Conservation (phyloP, 2,113 vertebrate species). For the Indicator indicator region DNA sequence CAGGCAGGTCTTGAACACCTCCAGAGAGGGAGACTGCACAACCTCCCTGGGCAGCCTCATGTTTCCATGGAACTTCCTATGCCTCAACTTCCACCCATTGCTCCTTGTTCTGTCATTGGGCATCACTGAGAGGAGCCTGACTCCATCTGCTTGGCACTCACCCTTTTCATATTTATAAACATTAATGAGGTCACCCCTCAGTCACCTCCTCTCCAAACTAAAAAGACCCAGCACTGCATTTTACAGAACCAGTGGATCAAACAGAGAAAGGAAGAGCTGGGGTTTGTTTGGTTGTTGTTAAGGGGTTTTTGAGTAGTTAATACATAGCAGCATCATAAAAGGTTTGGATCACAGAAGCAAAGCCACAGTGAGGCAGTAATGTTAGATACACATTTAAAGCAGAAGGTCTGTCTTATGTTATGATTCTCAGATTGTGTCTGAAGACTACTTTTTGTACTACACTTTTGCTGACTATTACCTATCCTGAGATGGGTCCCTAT, state of each 20-base stretch:
- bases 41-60: too few species aligned
- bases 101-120: too few species aligned
- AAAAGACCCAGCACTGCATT: background rate
- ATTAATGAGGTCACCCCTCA: too few species aligned
- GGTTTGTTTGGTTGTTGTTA: background rate
- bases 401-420: background rate
- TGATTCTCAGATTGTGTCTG: background rate
- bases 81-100: too few species aligned
- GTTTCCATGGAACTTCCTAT: too few species aligned
- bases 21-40: too few species aligned
- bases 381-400: background rate
- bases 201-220: too few species aligned
- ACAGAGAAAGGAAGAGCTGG: constrained; percentile 21
- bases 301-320: constrained; percentile 6
- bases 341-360: background rate
- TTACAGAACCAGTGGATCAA: constrained; percentile 9
- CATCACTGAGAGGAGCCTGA: too few species aligned
- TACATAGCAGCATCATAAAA: background rate
- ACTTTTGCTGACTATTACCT: background rate
- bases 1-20: too few species aligned
- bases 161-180: too few species aligned
- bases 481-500: background rate
- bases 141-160: too few species aligned
- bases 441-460: background rate
- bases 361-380: background rate